phyloP scores from a whole-genome alignment of 2,797 vertebrate species.

The Hydrolagus colliei region DNA sequence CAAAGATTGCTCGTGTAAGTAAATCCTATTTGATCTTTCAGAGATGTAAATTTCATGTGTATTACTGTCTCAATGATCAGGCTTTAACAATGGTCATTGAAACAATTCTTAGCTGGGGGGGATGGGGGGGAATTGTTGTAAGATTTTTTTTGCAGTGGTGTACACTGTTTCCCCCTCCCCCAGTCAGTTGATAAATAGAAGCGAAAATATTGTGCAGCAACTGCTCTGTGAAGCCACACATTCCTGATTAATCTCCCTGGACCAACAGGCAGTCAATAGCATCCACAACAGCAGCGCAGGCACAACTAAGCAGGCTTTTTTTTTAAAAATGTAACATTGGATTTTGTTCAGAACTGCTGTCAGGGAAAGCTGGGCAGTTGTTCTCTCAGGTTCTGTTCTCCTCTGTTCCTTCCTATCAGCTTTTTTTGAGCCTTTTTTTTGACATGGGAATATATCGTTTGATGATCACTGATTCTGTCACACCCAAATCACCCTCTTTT shows the following conservation, averaged over 20 bases:
- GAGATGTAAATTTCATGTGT: constrained; percentile 11
- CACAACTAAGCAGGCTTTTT: constrained; percentile 19
- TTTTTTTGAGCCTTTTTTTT: not conserved
- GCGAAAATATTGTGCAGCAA: not conserved
- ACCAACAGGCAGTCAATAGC: constrained; percentile 39
- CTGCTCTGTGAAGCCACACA: constrained; percentile 43
- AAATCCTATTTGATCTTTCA: constrained; percentile 14
- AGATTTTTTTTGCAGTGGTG: constrained; percentile 20
- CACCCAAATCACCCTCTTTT: not conserved
- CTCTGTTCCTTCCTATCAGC: no score
- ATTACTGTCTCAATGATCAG: not conserved
- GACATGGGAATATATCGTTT: not conserved
- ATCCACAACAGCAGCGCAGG: constrained; percentile 40
- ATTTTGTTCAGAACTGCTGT: not conserved
- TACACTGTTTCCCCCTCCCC: not conserved
- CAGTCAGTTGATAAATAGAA: constrained; percentile 11
- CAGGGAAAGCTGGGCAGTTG: not conserved
- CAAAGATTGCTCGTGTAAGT: constrained; percentile 22
- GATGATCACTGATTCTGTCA: constrained; percentile 11
- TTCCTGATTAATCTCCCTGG: constrained; percentile 47
- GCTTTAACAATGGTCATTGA: not conserved
- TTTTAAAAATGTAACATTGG: not conserved
- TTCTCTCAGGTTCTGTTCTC: not conserved
- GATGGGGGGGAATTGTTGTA: not conserved
- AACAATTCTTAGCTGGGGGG: not conserved